Evolutionary conservation across 2,888 invertebrate genomes (phyloP).

Genomic region (Volucella zonaria): DNA sequence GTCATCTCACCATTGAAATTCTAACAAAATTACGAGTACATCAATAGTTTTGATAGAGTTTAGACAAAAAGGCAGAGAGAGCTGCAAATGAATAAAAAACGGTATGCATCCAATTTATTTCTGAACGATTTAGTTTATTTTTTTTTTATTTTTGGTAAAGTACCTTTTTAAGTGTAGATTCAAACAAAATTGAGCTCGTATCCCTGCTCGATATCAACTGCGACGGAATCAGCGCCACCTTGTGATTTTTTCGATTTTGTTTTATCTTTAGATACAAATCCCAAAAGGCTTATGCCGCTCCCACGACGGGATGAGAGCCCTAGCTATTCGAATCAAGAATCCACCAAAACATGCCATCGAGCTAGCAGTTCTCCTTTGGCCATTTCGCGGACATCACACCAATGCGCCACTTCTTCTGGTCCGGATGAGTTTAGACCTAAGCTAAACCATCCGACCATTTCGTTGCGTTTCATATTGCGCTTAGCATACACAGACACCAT

Average conservation of each 20-base stretch:
- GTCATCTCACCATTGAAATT: slow-evolving; percentile 44
- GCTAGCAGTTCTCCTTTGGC: slow-evolving; percentile 94
- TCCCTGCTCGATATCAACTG: slow-evolving; percentile 81
- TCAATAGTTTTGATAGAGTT: slow-evolving; percentile 31
- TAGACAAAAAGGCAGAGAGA: slow-evolving; percentile 7
- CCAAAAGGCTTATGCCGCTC: slow-evolving; percentile 78
- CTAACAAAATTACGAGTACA: slow-evolving; percentile 28
- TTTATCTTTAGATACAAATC: slow-evolving; percentile 80
- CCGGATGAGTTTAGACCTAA: slow-evolving; percentile 95
- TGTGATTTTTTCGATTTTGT: slow-evolving; percentile 78
- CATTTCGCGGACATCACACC: slow-evolving; percentile 95
- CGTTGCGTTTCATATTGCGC: slow-evolving; percentile 95
- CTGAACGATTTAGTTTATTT: slow-evolving; percentile 19
- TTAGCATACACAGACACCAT: slow-evolving; percentile 97
- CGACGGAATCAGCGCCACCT: slow-evolving; percentile 78
- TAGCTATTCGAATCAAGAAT: slow-evolving; percentile 86
- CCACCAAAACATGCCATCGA: slow-evolving; percentile 95
- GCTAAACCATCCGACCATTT: slow-evolving; percentile 98
- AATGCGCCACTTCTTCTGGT: slow-evolving; percentile 94
- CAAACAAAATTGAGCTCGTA: slow-evolving; percentile 82
- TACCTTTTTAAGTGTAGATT: slow-evolving; percentile 58
- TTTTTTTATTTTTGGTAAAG: slow-evolving; percentile 14
- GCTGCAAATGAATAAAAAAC: slow-evolving; percentile 48
- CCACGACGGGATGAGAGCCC: slow-evolving; percentile 81
- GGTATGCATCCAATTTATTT: slow-evolving; percentile 6